Conservation (phyloP, 2,797 vertebrate species). For the Zenarchopterus dispar region DNA sequence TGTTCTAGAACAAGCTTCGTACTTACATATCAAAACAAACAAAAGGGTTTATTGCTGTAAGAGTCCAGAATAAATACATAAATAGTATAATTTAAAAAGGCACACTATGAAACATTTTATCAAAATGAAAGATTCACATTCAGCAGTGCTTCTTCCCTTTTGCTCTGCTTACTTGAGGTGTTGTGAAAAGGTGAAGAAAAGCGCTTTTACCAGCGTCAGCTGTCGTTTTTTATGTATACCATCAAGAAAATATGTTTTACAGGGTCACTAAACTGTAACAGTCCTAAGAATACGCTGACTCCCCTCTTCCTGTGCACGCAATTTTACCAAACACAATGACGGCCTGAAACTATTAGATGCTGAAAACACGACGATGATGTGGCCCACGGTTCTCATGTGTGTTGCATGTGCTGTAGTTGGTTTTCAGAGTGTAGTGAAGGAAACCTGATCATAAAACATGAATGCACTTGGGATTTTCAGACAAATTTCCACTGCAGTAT, state of each 20-base stretch:
- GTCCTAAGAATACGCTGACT: slow-evolving; percentile 65
- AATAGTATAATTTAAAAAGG: slow-evolving; percentile 93
- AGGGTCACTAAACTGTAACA: slow-evolving; percentile 43
- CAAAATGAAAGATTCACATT: slow-evolving; percentile 75
- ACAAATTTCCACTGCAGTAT: slow-evolving; percentile 48
- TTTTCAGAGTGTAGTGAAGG: slow-evolving; percentile 75
- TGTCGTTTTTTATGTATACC: slow-evolving; percentile 35
- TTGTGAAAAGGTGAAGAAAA: slow-evolving; percentile 51
- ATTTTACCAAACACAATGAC: slow-evolving; percentile 61
- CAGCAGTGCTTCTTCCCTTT: slow-evolving; percentile 46
- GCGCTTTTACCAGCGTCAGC: slow-evolving; percentile 52
- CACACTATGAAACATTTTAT: slow-evolving; percentile 90
- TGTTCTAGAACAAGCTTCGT: slow-evolving; percentile 40
- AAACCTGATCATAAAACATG: slow-evolving; percentile 80
- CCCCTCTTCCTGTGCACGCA: slow-evolving; percentile 78
- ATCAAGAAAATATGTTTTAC: slow-evolving; percentile 35
- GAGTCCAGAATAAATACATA: slow-evolving; percentile 98
- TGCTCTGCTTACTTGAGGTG: slow-evolving; percentile 46
- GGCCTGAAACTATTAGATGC: slow-evolving; percentile 80
- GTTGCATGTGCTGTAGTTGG: slow-evolving; percentile 76
- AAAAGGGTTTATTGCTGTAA: slow-evolving; percentile 68
- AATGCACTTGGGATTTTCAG: slow-evolving; percentile 60
- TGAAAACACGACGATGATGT: slow-evolving; percentile 76
- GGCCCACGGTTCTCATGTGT: slow-evolving; percentile 81
- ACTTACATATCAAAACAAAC: slow-evolving; percentile 43